Evolutionary conservation across 2,797 vertebrate species (phyloP), one percentile per base, ranked within the genome.

Genomic region (Toxotes lorentzi): DNA sequence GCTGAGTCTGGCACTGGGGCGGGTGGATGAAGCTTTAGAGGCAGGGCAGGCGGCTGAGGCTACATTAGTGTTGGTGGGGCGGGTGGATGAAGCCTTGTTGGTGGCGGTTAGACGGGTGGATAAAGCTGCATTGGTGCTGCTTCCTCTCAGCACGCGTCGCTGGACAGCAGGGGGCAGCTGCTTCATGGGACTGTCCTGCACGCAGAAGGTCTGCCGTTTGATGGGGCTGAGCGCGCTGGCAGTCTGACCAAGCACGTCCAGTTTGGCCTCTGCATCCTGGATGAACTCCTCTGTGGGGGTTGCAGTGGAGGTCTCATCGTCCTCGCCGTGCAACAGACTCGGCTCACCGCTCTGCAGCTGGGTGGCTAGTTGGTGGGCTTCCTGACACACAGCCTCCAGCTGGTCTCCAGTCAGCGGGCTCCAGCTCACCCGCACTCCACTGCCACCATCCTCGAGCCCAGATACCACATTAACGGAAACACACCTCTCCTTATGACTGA

Each of bases 131-230:
- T 50, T 53, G 1, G 74, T 9, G 6, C 56, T n/a, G 5, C 72
- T 73, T 10, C 65, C 60, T 79, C 78, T 91, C 35, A 88, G 72
- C 0, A 93, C 81, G 21, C 84, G 87, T 13, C 89, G 91, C 86
- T 94, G 96, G 69, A 97, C 68, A 14, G 91, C 92, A 0, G 96
- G 94, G 0, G 95, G 96, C 61, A 97, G 94, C 73, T 95, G 90
- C 76, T 93, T 96, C 54, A 94, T 81, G 10, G 96, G 96, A 79
- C 95, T 96, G 9, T 96, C 96, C 81, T 90, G 83, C 51, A 99
- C 94, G 38, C 92, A 96, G 90, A 96, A 99, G 0, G 97, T 99
- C 86, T 98, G 96, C 38, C 97, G 93, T 81, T 97, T 99, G 63
- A 95, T 86, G 7, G 97, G 96, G 68, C 94, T 97, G 70, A 92